Conservation (phyloP, 2,797 vertebrate genomes). For the Chromis chromis region DNA sequence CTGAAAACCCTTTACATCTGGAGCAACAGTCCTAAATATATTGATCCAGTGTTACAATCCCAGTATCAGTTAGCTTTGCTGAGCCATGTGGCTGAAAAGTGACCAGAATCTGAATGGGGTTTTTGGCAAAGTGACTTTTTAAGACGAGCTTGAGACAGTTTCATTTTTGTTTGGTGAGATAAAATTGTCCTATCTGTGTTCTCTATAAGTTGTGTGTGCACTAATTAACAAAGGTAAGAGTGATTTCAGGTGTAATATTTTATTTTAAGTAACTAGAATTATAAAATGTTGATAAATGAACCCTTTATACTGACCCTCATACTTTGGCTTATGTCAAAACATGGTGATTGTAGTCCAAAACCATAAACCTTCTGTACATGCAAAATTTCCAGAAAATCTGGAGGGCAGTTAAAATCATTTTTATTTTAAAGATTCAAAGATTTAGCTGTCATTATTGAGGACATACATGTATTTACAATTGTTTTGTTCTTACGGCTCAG, state of each 20-base stretch:
- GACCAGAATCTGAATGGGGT: constrained; percentile 46
- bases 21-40: constrained; percentile 26
- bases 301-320: background rate
- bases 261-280: background rate
- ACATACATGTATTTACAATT: no score
- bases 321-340: no score
- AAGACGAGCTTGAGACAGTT: constrained; percentile 48
- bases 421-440: background rate
- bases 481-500: constrained; percentile 15
- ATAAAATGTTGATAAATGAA: background rate
- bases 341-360: no score
- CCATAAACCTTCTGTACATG: no score
- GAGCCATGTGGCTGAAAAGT: constrained; percentile 22
- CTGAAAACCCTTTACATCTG: constrained; percentile 10
- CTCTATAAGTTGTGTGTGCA: background rate
- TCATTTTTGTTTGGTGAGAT: constrained; percentile 71
- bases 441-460: background rate
- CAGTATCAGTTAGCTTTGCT: constrained; percentile 44
- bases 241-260: background rate
- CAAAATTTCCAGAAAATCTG: no score
- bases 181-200: constrained; percentile 24
- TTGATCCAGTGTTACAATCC: constrained; percentile 9
- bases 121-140: constrained; percentile 50
- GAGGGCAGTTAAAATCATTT: background rate
- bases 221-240: background rate